phyloP scores from a whole-genome alignment of 2,113 vertebrate genomes.

The Syrmaticus mikado region DNA sequence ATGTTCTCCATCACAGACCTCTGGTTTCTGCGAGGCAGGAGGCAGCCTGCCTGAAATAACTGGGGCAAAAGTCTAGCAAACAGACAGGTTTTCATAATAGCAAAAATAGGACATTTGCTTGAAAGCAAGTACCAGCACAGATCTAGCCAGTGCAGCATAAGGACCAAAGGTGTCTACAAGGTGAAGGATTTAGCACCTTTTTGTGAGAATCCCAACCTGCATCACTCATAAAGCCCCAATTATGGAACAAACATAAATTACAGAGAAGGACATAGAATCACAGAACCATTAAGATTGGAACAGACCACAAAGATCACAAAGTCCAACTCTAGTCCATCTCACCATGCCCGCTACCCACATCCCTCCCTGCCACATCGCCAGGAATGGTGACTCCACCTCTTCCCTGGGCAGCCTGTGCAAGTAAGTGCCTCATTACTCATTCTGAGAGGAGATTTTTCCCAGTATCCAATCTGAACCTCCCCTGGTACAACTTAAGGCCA shows the following conservation, averaged over 20 bases:
- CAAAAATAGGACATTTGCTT: neutral
- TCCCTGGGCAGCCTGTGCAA: no score
- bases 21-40: accelerated
- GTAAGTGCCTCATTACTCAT: no score
- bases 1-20: neutral
- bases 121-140: neutral
- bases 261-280: neutral
- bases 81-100: neutral
- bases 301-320: no score
- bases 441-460: no score
- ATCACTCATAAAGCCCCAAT: neutral
- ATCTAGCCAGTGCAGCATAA: neutral
- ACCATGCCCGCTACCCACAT: no score
- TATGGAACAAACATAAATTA: neutral
- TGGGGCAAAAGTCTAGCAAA: neutral
- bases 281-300: no score
- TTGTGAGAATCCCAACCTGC: neutral
- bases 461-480: no score
- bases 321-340: no score
- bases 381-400: no score
- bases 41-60: neutral
- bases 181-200: neutral
- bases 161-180: accelerated
- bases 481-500: no score
- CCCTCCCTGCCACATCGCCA: no score